These are phyloP conservation scores for Platysteira castanea DNA, from an alignment of 2,113 vertebrate species.

Conservation along the genomic window DNA sequence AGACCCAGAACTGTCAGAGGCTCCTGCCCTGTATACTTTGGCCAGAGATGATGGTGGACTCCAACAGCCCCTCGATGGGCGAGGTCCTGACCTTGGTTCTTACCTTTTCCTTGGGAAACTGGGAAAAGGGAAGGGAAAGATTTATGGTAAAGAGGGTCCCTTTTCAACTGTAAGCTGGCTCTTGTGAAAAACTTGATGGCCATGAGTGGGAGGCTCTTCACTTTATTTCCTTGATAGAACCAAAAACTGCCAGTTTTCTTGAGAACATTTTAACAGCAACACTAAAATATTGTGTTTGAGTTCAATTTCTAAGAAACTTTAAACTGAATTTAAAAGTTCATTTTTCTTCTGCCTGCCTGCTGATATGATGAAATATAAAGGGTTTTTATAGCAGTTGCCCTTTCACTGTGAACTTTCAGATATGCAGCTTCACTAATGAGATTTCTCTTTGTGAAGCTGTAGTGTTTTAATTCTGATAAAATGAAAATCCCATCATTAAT, in stretches of 20 bases:
- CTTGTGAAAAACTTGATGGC: neutral
- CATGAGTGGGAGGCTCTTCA: rapidly evolving
- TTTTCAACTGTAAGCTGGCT: neutral
- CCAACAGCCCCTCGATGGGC: rapidly evolving
- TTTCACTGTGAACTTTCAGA: neutral
- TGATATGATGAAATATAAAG: neutral
- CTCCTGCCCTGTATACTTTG: neutral
- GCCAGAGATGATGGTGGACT: neutral
- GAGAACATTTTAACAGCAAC: neutral
- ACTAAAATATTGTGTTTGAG: neutral
- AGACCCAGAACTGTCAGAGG: neutral
- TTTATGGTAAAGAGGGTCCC: neutral
- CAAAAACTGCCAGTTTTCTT: neutral
- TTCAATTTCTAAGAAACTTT: neutral
- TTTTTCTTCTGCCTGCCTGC: neutral
- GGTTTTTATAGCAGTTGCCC: neutral
- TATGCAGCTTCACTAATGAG: neutral
- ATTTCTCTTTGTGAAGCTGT: neutral
- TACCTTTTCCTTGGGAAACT: neutral
- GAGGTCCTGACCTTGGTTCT: neutral
- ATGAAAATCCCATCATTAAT: neutral
- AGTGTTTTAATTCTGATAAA: neutral
- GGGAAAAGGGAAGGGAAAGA: neutral
- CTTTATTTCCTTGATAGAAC: neutral
- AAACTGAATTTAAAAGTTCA: neutral